A percentile compares a stretch with the other conserved stretches of the same genome.
Conservation (phyloP, 2,113 vertebrate species). For the Oryctolagus cuniculus region mOryCun1.1 NC_091439.1:57696501-57697000, state of each 20-base stretch:
- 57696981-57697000: neutral
- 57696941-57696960: neutral
- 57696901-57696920: neutral
- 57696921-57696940: neutral
- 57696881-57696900: neutral
- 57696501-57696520: neutral
- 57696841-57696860: neutral
- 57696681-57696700: conserved; percentile 2
- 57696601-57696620: conserved; percentile 25
- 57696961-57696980: neutral
- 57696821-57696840: neutral
- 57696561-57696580: neutral
- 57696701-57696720: conserved; percentile 13
- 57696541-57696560: neutral
- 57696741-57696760: neutral
- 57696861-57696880: neutral
- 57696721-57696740: neutral
- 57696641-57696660: neutral
- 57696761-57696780: neutral
- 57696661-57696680: neutral
- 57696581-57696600: conserved; percentile 40
- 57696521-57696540: neutral
- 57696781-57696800: neutral
- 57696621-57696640: conserved; percentile 16
- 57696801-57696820: neutral